Base-by-base conservation (phyloP, 2,888 invertebrate species). In the Andrena dorsata region DNA sequence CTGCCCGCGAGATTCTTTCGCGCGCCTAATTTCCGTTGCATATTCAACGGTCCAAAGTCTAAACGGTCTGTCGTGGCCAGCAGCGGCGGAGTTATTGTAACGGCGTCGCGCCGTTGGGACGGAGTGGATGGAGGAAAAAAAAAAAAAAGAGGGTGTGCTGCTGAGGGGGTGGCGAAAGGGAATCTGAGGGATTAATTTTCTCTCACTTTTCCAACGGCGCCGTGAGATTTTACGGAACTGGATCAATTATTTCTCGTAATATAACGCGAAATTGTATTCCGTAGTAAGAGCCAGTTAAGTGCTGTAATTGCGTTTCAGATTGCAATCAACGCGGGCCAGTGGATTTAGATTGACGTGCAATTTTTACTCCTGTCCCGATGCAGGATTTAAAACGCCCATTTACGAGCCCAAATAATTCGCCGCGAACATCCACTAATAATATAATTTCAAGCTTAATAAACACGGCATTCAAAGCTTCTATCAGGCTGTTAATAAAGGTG, bases 71-170 rank as follows among this genome's bases (percentile, higher is more conserved):
- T 89, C 90, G 87, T 86, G 84, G 87, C 85, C 90, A 90, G 90
- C 89, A 89, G 88, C 88, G 83, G 87, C 88, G 77, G 88, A 90
- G 90, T 90, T 90, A 90, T 90, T 90, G 87, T 86, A 87, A 85
- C 83, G 88, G 80, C 85, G 76, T 86, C 85, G 73, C 76, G 82
- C 77, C 77, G 61, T 79, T 79, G 66, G 78, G 82, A 83, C 77
- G 71, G 13, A 26, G 51, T n/a, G 20, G 5, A 7, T 49, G 61
- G 32, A 8, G 35, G 60, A 61, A 70, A 61, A 51, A 41, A 64
- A 23, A 49, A 61, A 70, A 61, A 51, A 41, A 64, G 28, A 49
- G 51, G n/a, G 26, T 2, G 30, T 26, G 28, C 32, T 4, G 16
- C n/a, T 28, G 47, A 47, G 56, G 49, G 16, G 49, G 71, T 32